phyloP scores from a whole-genome alignment of 2,113 vertebrate species.

The Chitala chitala region DNA sequence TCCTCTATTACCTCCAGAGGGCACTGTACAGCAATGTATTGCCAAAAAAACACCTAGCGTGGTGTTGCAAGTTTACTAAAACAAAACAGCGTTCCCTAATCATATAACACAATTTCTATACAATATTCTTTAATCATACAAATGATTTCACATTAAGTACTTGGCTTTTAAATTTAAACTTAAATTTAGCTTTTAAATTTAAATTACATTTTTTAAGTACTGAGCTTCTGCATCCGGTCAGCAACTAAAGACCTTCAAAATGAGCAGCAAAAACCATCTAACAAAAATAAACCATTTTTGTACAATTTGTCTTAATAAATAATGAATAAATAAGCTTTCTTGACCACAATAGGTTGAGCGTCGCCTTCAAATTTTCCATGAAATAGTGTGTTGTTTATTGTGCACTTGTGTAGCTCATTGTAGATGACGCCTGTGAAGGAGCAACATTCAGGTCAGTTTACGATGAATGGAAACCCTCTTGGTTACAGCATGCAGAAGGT shows the following conservation, averaged over 20 bases:
- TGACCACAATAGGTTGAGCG: too few relatives aligned
- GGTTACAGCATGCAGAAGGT: background rate
- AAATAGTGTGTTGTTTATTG: conserved; percentile 8
- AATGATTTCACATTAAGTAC: background rate
- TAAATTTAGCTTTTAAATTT: background rate
- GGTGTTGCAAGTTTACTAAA: too few relatives aligned
- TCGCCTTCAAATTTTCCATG: background rate
- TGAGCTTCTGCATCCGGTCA: too few relatives aligned
- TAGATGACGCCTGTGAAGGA: background rate
- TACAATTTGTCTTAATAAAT: conserved; percentile 10
- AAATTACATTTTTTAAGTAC: too few relatives aligned
- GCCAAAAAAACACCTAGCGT: too few relatives aligned
- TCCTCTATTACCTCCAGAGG: background rate
- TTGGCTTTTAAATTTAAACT: background rate
- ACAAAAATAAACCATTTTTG: background rate
- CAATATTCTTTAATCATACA: background rate
- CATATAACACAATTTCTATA: background rate
- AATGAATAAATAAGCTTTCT: conserved; percentile 11
- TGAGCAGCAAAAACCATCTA: conserved; percentile 5
- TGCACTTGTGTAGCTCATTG: background rate
- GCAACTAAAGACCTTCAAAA: background rate
- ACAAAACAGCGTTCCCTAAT: too few relatives aligned
- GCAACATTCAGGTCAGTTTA: background rate
- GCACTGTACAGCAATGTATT: background rate
- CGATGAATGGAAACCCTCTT: too few relatives aligned